A percentile compares a stretch with the other conserved stretches of the same genome.
Conservation (phyloP, 2,888 invertebrate species). For the Syrphus vitripennis region DNA sequence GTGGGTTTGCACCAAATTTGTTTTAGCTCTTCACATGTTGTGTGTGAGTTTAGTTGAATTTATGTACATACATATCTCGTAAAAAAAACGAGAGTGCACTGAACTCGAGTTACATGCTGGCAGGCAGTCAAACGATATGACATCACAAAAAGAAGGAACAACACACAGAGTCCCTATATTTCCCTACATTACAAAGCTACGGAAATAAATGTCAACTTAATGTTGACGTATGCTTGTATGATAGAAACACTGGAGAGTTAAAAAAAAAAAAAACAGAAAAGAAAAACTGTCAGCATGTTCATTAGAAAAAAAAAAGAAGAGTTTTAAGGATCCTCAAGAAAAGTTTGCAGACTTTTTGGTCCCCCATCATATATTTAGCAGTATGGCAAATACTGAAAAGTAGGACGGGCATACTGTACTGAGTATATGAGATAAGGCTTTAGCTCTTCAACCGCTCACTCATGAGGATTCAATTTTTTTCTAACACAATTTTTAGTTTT, state of each 20-base stretch:
- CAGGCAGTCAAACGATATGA: constrained; percentile 18
- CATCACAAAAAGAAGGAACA: not conserved
- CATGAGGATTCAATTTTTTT: not conserved
- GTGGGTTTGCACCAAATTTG: constrained; percentile 3
- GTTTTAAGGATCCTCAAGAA: constrained; percentile 32
- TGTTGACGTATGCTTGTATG: constrained; percentile 49
- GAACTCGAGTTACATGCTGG: constrained; percentile 14
- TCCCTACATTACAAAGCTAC: constrained; percentile 7
- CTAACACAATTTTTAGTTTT: not conserved
- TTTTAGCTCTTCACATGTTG: not conserved
- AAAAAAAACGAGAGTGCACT: not conserved
- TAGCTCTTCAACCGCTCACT: no score
- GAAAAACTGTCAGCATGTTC: constrained; percentile 39
- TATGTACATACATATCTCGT: not conserved
- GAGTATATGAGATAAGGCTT: not conserved
- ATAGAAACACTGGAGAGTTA: not conserved
- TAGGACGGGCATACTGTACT: not conserved
- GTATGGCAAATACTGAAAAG: not conserved
- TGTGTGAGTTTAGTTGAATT: not conserved
- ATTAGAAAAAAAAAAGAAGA: constrained; percentile 27
- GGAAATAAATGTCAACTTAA: constrained; percentile 57
- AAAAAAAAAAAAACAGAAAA: not conserved
- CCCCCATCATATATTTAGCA: no score
- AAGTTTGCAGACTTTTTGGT: constrained; percentile 45
- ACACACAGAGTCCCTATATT: not conserved